Evolutionary conservation across 1,140 invertebrate species (phyloP), one percentile per base, ranked within the genome.

Genomic region (Armadillidium nasatum): DNA sequence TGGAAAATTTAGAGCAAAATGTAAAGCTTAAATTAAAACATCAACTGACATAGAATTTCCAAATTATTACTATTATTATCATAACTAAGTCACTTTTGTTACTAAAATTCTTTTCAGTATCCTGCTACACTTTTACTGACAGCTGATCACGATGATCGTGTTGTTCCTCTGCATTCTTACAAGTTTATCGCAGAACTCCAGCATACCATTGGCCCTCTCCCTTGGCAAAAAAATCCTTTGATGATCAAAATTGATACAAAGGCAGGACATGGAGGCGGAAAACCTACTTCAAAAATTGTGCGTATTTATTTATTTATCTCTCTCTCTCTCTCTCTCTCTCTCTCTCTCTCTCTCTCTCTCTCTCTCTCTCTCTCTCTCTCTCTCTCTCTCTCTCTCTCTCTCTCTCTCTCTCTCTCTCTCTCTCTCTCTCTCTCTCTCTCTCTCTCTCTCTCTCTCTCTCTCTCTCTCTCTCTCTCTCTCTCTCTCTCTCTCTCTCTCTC

Each of bases 111-210:
- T 33, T 33, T 33, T 1, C 89, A 97, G 86, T 99, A 97, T 88
- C 97, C 97, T 43, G 90, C 96, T 7, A 92, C 91, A 4, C 85
- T 99, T 22, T 87, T 99, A 45, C 84, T 96, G 74, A 99, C 97
- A 23, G 97, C 94, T 19, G 96, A 99, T 88, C 97, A 99, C 85
- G 97, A 99, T 87, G 97, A 99, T 87, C 89, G 97, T 78, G 96
- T 98, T 73, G 95, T 97, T 73, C 96, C 96, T 45, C 88, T 96
- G 74, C 97, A 99, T 86, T 96, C 95, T 74, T 88, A 98, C 7
- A 99, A 99, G 87, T 94, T 93, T 83, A 93, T 96, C 74, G 95
- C 97, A 0, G 89, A 94, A 82, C 85, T 99, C 68, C 97, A 99
- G 83, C 86, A 95, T 82, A 87, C 86, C 33, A 84, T 94, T 66